Conservation (phyloP, 2,888 invertebrate species). For the Spilosoma lubricipeda region DNA sequence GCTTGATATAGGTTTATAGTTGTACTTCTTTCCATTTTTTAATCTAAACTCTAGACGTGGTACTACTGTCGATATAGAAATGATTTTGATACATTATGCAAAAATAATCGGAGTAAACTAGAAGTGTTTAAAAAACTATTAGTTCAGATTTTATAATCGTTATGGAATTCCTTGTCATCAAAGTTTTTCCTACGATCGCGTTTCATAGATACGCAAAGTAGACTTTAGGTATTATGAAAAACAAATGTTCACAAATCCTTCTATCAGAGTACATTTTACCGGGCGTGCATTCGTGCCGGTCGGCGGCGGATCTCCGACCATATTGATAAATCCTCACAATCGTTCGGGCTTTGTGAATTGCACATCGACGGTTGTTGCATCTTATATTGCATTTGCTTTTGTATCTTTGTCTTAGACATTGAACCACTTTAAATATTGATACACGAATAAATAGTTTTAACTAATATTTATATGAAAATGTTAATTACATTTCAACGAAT, state of each 20-base stretch:
- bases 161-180: not conserved
- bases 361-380: slow-evolving; percentile 64
- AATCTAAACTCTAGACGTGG: not conserved
- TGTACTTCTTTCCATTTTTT: not conserved
- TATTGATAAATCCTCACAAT: slow-evolving; percentile 81
- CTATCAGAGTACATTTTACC: slow-evolving; percentile 53
- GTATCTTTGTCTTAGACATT: slow-evolving; percentile 34
- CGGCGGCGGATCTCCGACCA: slow-evolving; percentile 66
- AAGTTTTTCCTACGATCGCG: not conserved
- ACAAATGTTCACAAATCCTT: slow-evolving; percentile 54
- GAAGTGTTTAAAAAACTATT: too few relatives aligned
- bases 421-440: not conserved
- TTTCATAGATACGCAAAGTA: not conserved
- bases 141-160: not conserved
- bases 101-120: not conserved
- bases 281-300: slow-evolving; percentile 49
- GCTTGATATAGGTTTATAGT: not conserved
- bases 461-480: too few relatives aligned
- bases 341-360: slow-evolving; percentile 76
- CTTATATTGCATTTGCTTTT: slow-evolving; percentile 68
- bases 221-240: slow-evolving; percentile 34
- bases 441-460: not conserved
- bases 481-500: too few relatives aligned
- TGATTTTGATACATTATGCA: not conserved
- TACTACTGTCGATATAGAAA: not conserved